Evolutionary conservation across 2,797 vertebrate species (phyloP).

Genomic region (Acanthurus lineatus): DNA sequence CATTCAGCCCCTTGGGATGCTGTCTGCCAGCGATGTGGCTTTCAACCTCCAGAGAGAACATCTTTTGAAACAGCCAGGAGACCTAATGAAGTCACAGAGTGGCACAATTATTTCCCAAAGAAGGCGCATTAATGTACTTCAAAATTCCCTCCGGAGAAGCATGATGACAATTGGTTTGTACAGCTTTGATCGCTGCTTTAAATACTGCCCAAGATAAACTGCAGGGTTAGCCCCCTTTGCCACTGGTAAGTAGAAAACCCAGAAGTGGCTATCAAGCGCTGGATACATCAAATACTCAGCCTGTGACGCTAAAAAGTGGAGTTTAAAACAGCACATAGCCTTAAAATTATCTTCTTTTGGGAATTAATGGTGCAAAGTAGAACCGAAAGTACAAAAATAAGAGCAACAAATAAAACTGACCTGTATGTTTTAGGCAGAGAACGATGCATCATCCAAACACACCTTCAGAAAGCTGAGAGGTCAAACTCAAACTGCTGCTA

Average conservation of each 20-base stretch:
- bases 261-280: constrained; percentile 75
- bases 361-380: constrained; percentile 53
- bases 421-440: constrained; percentile 16
- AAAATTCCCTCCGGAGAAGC: constrained; percentile 86
- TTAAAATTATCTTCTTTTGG: constrained; percentile 55
- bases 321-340: constrained; percentile 73
- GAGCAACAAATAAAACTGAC: constrained; percentile 29
- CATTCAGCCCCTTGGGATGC: constrained; percentile 89
- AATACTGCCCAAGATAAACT: constrained; percentile 88
- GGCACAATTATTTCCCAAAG: constrained; percentile 91
- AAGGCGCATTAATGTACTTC: constrained; percentile 89
- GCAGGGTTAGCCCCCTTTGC: constrained; percentile 83
- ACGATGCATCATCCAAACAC: constrained; percentile 37
- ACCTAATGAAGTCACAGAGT: constrained; percentile 91
- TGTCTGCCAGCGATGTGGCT: constrained; percentile 90
- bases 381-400: neutral
- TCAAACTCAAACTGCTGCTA: constrained; percentile 34
- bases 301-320: constrained; percentile 56
- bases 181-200: constrained; percentile 90
- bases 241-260: constrained; percentile 80
- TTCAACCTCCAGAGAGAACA: constrained; percentile 89
- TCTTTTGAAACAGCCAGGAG: constrained; percentile 90
- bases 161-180: constrained; percentile 90
- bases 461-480: constrained; percentile 26
- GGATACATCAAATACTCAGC: constrained; percentile 72